Conservation (phyloP, 2,797 vertebrate species). For the Channallabes apus region DNA sequence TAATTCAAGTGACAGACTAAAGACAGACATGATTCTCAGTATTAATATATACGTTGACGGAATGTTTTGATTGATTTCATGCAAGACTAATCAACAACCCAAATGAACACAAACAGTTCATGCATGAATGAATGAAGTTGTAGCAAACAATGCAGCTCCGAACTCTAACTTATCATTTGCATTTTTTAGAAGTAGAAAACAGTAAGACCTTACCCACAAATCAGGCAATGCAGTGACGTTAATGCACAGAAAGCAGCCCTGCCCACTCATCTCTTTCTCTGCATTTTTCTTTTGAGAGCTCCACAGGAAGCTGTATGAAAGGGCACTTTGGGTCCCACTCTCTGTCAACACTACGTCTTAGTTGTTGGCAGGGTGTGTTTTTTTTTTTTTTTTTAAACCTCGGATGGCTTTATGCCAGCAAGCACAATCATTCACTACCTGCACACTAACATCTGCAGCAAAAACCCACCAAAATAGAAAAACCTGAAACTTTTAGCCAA, state of each 20-base stretch:
- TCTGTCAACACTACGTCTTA: constrained; percentile 4
- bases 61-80: no score
- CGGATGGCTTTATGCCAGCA: not conserved
- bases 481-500: not conserved
- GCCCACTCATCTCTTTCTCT: not conserved
- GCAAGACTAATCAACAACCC: not conserved
- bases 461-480: not conserved
- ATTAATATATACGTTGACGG: not conserved
- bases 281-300: not conserved
- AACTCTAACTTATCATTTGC: not conserved
- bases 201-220: not conserved
- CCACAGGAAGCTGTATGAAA: not conserved
- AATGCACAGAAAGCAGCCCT: not conserved
- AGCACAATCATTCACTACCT: not conserved
- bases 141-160: not conserved
- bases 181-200: not conserved
- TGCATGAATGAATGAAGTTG: not conserved
- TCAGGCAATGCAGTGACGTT: not conserved
- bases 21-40: not conserved
- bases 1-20: not conserved
- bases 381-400: not conserved
- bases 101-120: not conserved
- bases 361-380: not conserved
- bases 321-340: not conserved
- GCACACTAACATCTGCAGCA: not conserved